Conservation (phyloP, 2,888 invertebrate species). For the Agriotes lineatus region DNA sequence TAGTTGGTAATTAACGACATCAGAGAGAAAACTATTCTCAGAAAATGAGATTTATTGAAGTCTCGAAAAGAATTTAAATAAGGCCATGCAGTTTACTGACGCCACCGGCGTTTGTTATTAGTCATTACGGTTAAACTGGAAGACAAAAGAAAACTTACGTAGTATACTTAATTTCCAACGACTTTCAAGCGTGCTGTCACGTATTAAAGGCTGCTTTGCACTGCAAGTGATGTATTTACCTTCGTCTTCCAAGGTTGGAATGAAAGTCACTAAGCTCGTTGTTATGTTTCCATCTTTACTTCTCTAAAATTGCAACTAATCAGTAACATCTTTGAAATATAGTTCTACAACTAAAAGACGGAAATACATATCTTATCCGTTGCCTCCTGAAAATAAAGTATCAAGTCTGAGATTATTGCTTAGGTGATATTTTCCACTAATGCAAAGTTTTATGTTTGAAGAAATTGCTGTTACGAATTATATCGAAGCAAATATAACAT, state of each 20-base stretch:
- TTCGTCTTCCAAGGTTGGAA: constrained; percentile 84
- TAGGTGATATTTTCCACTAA: no score
- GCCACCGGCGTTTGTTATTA: not conserved
- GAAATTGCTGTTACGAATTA: no score
- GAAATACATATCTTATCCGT: no score
- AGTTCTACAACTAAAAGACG: no score
- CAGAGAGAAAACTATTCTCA: not conserved
- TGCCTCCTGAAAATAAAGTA: no score
- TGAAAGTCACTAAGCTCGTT: constrained; percentile 80
- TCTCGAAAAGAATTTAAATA: no score
- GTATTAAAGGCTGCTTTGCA: constrained; percentile 81
- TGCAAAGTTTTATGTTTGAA: no score
- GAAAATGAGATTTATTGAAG: not conserved
- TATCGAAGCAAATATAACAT: no score
- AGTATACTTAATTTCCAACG: constrained; percentile 85
- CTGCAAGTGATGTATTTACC: constrained; percentile 82
- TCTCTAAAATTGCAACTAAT: constrained; percentile 62
- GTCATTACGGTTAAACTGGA: not conserved
- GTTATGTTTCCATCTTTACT: constrained; percentile 82
- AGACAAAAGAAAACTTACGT: constrained; percentile 82
- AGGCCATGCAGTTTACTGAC: no score
- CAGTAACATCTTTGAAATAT: not conserved
- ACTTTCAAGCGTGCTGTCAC: constrained; percentile 81
- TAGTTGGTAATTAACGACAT: no score
- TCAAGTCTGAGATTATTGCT: no score